Percentiles rank a stretch among this genome's conserved stretches.
Evolutionary conservation across 2,888 invertebrate genomes (phyloP).

Genomic region (Nomada hirtipes): DNA sequence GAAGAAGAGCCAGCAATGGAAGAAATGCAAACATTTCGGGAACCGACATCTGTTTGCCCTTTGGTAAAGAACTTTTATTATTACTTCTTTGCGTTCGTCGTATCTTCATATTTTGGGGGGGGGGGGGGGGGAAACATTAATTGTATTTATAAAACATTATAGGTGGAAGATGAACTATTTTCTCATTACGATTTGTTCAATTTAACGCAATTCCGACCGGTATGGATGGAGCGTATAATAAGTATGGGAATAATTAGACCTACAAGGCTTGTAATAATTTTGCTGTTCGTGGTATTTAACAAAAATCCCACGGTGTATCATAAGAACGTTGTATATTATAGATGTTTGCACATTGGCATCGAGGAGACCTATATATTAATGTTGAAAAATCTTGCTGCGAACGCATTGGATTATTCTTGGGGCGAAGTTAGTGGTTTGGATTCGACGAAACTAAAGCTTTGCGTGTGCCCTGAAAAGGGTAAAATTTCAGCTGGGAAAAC

Average conservation of each 20-base stretch:
- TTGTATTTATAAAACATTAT: neutral
- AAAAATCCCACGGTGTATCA: neutral
- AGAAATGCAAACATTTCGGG: neutral
- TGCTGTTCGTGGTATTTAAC: neutral
- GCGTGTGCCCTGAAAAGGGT: conserved; percentile 77
- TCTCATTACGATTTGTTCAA: conserved; percentile 38
- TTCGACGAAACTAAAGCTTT: conserved; percentile 73
- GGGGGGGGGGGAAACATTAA: neutral
- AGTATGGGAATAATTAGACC: conserved; percentile 59
- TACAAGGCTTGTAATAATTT: conserved; percentile 45
- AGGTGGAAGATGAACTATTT: conserved; percentile 53
- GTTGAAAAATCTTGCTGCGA: conserved; percentile 76
- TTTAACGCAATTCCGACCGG: conserved; percentile 23
- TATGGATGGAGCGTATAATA: conserved; percentile 18
- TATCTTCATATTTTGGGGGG: too few species aligned
- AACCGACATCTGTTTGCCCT: neutral
- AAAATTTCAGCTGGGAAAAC: conserved; percentile 67
- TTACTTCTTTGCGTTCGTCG: neutral
- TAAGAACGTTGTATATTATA: conserved; percentile 12
- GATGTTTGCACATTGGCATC: conserved; percentile 74
- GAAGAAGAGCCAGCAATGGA: neutral
- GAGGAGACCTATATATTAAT: conserved; percentile 72
- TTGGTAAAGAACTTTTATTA: conserved; percentile 20
- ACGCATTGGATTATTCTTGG: conserved; percentile 65
- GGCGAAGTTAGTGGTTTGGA: conserved; percentile 77